These are phyloP conservation scores for Micrastur ruficollis DNA, from an alignment of 2,797 vertebrate genomes.

Conservation along the genomic window DNA sequence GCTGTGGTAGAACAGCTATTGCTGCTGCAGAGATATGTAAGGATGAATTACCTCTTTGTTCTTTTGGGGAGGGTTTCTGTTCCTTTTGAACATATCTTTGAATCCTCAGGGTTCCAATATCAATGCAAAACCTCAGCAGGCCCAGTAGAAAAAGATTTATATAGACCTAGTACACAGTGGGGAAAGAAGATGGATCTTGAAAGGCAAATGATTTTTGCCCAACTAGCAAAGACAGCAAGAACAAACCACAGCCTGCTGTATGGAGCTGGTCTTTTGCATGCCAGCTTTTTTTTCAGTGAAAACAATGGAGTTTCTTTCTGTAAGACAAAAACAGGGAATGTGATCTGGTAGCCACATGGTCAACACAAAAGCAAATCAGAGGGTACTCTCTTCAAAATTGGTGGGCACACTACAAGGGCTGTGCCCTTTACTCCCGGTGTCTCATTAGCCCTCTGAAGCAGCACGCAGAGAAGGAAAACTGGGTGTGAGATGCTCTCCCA, in stretches of 20 bases:
- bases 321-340: background rate
- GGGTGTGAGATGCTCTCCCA: background rate
- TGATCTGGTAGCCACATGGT: background rate
- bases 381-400: background rate
- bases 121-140: background rate
- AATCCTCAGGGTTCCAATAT: background rate
- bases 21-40: background rate
- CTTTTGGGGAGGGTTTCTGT: background rate
- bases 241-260: background rate
- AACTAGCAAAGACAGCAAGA: background rate
- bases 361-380: background rate
- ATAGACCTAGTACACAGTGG: background rate
- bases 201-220: background rate
- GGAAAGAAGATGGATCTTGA: background rate
- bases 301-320: background rate
- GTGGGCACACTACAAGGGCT: background rate
- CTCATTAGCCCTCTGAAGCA: background rate
- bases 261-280: background rate
- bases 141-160: background rate
- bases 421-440: background rate
- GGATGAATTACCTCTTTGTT: background rate
- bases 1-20: background rate
- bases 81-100: background rate
- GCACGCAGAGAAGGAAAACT: background rate
- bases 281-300: background rate